These are phyloP conservation scores for Pycnonotus jocosus DNA, from an alignment of 2,113 vertebrate genomes.

Conservation along the genomic window DNA sequence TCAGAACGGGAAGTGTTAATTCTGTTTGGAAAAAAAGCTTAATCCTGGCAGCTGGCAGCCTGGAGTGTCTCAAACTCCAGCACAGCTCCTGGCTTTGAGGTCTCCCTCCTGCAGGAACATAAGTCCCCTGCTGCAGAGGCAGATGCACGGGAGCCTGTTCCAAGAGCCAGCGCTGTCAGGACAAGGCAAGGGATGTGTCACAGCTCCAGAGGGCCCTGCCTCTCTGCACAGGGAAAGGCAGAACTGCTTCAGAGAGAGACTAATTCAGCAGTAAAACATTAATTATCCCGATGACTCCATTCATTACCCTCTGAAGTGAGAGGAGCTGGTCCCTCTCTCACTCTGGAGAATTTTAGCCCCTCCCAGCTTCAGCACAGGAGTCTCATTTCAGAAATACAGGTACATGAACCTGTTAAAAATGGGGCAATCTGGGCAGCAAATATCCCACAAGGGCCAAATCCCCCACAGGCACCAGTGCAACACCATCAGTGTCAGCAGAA, in stretches of 20 bases:
- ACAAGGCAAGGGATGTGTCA: conserved; percentile 1
- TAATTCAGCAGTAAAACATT: conserved; percentile 73
- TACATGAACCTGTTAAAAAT: neutral
- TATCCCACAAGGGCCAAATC: neutral
- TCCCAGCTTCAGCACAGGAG: neutral
- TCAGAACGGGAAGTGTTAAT: neutral
- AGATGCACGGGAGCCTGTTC: neutral
- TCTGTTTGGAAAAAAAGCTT: neutral
- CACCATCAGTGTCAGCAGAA: neutral
- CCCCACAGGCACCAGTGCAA: neutral
- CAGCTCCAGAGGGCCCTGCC: conserved; percentile 5
- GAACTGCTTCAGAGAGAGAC: conserved; percentile 53
- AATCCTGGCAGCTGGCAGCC: neutral
- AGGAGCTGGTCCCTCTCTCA: neutral
- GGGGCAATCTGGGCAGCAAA: neutral
- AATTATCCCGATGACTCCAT: conserved; percentile 60
- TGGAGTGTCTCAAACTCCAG: neutral
- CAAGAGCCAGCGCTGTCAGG: neutral
- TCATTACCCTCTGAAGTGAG: conserved; percentile 60
- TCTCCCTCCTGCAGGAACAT: neutral
- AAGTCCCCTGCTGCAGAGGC: neutral
- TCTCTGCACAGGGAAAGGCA: conserved; percentile 22
- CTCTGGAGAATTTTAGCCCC: conserved; percentile 8
- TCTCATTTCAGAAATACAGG: neutral
- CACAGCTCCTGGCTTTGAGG: neutral